Base-by-base conservation (phyloP, 2,888 invertebrate genomes). In the Macrophya annulata region DNA sequence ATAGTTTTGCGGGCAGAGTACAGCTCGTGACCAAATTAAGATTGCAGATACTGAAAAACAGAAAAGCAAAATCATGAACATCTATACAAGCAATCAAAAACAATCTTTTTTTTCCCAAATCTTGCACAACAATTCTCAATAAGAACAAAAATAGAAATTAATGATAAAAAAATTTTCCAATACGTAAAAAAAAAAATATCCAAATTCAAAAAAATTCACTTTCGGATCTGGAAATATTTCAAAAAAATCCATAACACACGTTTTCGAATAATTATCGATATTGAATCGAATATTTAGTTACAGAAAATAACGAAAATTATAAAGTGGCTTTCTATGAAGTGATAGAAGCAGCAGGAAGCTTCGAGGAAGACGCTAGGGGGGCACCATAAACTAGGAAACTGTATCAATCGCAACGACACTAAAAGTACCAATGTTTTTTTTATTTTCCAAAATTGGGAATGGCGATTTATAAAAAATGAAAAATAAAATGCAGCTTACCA, bases 401-500 rank as follows among this genome's bases (percentile, higher is more conserved):
- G 21, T 15, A 76, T 12, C 5, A 3, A 48, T 25, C n/a, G 25
- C 6, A 74, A 25, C 21, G 25, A 12, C n/a, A 25, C 62, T 55
- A 8, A 55, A n/a, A 55, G 55, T n/a, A n/a, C 1, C 55, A n/a
- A 51, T n/a, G n/a, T n/a, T n/a, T n/a, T 55, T n/a, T n/a, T n/a
- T n/a, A 2, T 8, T 8, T 8, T n/a, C 31, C 1, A 31, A 55
- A 17, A 55, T 55, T n/a, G 6, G 17, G 55, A 8, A 55, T n/a
- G 8, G 6, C 17, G 55, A 31, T 31, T 31, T 31, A 1, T 3
- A 2, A 12, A 21, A 6, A 6, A 43, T n/a, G 21, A 17, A 21
- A n/a, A n/a, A 21, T 12, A 21, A 3, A 21, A 45, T 68, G 51
- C 4, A 48, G 83, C 83, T 83, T 48, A 83, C 83, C 83, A 68